These are phyloP conservation scores for Paramormyrops hopkinsi DNA, from an alignment of 2,797 vertebrate genomes.

Conservation along the genomic window DNA sequence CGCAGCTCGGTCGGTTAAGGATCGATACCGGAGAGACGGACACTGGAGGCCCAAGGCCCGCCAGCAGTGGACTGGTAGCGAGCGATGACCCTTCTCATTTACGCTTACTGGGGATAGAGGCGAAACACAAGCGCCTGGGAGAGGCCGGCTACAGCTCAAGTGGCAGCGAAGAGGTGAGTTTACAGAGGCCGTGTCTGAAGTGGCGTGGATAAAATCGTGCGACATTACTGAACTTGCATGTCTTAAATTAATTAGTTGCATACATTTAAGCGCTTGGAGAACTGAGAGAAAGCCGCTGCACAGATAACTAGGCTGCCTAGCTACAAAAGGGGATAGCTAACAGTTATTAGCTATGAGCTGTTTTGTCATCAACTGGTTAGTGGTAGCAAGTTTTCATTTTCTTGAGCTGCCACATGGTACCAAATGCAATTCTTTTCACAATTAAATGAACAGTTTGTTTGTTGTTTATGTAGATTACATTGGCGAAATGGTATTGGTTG, in stretches of 20 bases:
- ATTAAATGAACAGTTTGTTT: background rate
- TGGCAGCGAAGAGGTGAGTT: constrained; percentile 75
- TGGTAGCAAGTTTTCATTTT: background rate
- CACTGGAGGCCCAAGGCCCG: constrained; percentile 71
- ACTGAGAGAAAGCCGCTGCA: background rate
- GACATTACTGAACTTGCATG: background rate
- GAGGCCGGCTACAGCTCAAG: constrained; percentile 77
- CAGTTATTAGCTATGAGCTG: background rate
- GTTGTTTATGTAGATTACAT: background rate
- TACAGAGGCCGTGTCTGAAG: constrained; percentile 43
- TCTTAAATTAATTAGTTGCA: background rate
- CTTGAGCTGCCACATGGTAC: background rate
- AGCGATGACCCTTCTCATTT: constrained; percentile 79
- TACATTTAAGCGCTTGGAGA: background rate
- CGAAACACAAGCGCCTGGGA: constrained; percentile 73
- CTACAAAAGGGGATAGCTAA: background rate
- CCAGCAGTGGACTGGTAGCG: constrained; percentile 65
- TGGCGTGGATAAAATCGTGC: background rate
- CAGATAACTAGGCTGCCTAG: background rate
- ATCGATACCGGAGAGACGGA: constrained; percentile 63
- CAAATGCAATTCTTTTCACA: background rate
- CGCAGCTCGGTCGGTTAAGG: constrained; percentile 67
- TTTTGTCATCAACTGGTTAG: background rate
- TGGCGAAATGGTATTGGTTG: background rate
- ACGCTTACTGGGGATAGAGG: constrained; percentile 76